Conservation (phyloP, 2,113 vertebrate species). For the Sula dactylatra region DNA sequence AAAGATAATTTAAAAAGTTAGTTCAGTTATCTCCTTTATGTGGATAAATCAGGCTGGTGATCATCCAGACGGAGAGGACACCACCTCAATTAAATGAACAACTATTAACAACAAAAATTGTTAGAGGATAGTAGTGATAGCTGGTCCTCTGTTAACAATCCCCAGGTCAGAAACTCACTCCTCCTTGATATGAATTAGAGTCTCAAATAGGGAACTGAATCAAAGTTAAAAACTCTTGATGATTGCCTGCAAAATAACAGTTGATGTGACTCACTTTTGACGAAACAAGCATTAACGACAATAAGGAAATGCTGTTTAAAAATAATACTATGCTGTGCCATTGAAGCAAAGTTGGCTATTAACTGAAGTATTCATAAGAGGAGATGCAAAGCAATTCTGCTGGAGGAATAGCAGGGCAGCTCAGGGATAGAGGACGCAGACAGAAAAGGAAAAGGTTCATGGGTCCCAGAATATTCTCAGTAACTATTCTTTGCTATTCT, state of each 20-base stretch:
- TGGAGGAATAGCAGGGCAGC: not conserved
- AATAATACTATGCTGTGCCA: not conserved
- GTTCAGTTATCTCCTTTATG: not conserved
- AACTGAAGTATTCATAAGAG: not conserved
- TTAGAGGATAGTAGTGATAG: not conserved
- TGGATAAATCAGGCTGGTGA: not conserved
- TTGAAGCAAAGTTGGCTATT: not conserved
- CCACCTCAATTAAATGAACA: not conserved
- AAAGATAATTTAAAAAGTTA: not conserved
- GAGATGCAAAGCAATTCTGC: not conserved
- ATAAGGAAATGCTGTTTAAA: not conserved
- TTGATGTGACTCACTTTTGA: not conserved
- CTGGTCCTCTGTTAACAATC: not conserved
- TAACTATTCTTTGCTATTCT: not conserved
- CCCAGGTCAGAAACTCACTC: not conserved
- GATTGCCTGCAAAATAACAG: not conserved
- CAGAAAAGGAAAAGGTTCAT: not conserved
- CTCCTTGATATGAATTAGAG: not conserved
- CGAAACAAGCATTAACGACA: not conserved
- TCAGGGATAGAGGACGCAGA: not conserved
- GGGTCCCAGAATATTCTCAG: not conserved
- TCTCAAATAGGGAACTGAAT: not conserved
- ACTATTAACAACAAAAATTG: not conserved
- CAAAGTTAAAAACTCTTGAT: not conserved
- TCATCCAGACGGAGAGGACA: not conserved